Conservation (phyloP, 2,797 vertebrate species). For the Helostoma temminkii region DNA sequence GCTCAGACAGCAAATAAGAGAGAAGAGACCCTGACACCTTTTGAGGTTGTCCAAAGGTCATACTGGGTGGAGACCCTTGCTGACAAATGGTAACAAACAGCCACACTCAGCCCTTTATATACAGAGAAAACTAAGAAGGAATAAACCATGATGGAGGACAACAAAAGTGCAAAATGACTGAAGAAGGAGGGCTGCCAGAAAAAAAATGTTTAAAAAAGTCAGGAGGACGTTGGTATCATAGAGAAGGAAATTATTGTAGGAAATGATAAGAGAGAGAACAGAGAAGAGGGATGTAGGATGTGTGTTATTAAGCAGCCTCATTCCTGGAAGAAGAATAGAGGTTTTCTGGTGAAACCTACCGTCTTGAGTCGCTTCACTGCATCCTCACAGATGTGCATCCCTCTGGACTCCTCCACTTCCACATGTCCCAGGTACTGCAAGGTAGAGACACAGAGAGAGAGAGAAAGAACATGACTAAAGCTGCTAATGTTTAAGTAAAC, state of each 20-base stretch:
- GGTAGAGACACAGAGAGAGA: conserved; percentile 12
- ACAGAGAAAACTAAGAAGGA: conserved; percentile 20
- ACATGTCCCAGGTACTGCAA: conserved; percentile 96
- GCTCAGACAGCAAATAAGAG: conserved; percentile 17
- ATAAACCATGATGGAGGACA: conserved; percentile 17
- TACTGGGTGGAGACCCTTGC: conserved; percentile 39
- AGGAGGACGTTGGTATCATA: conserved; percentile 19
- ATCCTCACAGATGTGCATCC: conserved; percentile 99
- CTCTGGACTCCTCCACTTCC: conserved; percentile 98
- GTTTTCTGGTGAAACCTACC: conserved; percentile 86
- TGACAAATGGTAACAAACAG: conserved; percentile 27
- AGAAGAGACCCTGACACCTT: conserved; percentile 5
- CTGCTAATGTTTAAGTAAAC: conserved; percentile 22
- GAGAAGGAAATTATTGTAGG: conserved; percentile 18
- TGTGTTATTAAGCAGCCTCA: conserved; percentile 14
- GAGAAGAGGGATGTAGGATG: conserved; percentile 15
- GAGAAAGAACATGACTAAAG: conserved; percentile 13
- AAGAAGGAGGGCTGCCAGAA: conserved; percentile 1
- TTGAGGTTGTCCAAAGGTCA: conserved; percentile 25
- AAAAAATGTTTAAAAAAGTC: conserved; percentile 27
- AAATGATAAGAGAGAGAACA: conserved; percentile 18
- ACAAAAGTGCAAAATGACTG: conserved; percentile 5
- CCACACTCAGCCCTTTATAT: not conserved
- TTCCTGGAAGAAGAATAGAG: conserved; percentile 52
- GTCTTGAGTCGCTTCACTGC: conserved; percentile 98